Conservation (phyloP, 2,797 vertebrate genomes). For the Thamnophis elegans region DNA sequence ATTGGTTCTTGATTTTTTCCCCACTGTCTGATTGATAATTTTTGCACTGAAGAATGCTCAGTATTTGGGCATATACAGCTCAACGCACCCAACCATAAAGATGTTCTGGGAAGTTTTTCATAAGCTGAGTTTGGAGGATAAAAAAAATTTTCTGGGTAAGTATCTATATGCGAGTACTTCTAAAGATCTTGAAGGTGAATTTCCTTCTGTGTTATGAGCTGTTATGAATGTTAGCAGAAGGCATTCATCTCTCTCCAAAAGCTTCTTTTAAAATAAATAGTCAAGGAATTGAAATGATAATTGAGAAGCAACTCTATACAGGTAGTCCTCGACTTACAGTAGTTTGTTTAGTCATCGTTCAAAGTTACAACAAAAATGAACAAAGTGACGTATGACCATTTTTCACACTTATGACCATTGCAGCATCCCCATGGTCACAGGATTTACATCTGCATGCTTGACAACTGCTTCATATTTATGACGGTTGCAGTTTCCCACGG, state of each 20-base stretch:
- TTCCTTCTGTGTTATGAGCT: not conserved
- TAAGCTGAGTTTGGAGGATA: constrained; percentile 54
- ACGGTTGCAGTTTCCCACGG: too few relatives aligned
- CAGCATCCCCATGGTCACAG: too few relatives aligned
- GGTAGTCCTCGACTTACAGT: too few relatives aligned
- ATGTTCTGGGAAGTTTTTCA: constrained; percentile 71
- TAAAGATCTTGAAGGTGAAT: not conserved
- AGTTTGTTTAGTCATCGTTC: too few relatives aligned
- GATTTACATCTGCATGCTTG: too few relatives aligned
- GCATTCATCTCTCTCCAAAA: not conserved
- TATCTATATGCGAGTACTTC: constrained; percentile 8
- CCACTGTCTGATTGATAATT: not conserved
- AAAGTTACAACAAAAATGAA: too few relatives aligned
- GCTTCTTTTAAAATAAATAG: not conserved
- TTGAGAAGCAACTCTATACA: not conserved
- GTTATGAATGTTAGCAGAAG: not conserved
- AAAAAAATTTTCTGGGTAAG: constrained; percentile 70
- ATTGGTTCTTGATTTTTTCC: not conserved
- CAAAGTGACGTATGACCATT: too few relatives aligned
- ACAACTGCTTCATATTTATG: too few relatives aligned
- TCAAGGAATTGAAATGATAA: not conserved
- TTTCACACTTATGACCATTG: too few relatives aligned
- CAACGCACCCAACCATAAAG: constrained; percentile 61
- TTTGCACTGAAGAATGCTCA: not conserved
- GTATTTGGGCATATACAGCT: constrained; percentile 33